Base-by-base conservation (phyloP, 2,888 invertebrate genomes). In the Linyphia triangularis region DNA sequence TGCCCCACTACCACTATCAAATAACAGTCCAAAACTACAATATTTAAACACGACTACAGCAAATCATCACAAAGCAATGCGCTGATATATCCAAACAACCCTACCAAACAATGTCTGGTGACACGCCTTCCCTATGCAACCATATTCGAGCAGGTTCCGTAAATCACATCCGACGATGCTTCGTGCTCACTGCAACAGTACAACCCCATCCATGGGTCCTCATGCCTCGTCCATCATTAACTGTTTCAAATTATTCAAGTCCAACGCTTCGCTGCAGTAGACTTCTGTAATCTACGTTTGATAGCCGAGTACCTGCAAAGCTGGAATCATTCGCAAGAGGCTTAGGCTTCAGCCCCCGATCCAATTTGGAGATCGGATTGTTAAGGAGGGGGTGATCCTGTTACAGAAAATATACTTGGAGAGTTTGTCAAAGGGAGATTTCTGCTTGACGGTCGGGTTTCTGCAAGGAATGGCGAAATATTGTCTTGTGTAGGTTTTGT, bases 161-260 rank as follows among this genome's bases (percentile, higher is more conserved):
- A 51, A 13, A 81, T 69, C 81, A 59, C 40, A 22, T n/a, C 63
- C 40, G 13, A 63, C 61, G 22, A 61, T 57, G 63, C 63, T 26
- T 63, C n/a, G 28, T 69, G 37, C 33, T 33, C 19, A 30, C n/a
- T n/a, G 28, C n/a, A 73, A 19, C 33, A 59, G 61, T 37, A 61
- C 61, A 33, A 40, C n/a, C 57, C 43, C 24, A 63, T 61, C 59
- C 67, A 63, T 37, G n/a, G 28, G 24, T 30, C 67, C 43, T 43
- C 67, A 19, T 51, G 79, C 28, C 30, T 40, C 37, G 51, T 59
- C 43, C 40, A 85, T 85, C 85, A 85, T 85, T 85, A 85, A 37
- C 63, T 78, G 19, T 59, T 22, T 26, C 43, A 30, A 78, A 85
- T 85, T 85, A 85, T 85, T 85, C 85, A 85, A n/a, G 59, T 26